Conservation (phyloP, 2,113 vertebrate species). For the Catharus minimus region DNA sequence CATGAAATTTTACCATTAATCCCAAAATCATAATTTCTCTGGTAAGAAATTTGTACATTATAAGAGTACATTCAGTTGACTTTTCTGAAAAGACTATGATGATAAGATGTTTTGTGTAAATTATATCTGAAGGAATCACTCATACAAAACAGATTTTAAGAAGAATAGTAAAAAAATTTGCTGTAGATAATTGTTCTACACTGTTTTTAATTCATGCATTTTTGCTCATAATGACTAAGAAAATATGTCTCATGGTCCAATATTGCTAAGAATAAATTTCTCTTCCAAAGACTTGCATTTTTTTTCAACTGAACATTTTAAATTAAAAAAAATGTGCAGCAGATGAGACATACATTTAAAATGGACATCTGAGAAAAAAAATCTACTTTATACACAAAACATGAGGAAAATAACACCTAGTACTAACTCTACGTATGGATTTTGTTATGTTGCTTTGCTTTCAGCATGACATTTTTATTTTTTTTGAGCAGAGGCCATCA, state of each 20-base stretch:
- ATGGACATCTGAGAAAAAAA: background rate
- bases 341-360: background rate
- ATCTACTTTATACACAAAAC: background rate
- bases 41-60: background rate
- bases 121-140: background rate
- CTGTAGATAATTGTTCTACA: background rate
- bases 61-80: background rate
- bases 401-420: background rate
- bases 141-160: background rate
- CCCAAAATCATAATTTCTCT: background rate
- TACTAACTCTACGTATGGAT: accelerated
- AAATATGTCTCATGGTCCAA: background rate
- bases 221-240: background rate
- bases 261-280: background rate
- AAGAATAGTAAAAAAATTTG: background rate
- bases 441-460: background rate
- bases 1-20: background rate
- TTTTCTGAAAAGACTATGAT: background rate
- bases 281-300: background rate
- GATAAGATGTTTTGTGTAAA: background rate
- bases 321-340: background rate
- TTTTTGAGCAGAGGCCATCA: background rate
- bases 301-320: background rate
- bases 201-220: background rate
- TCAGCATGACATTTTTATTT: background rate